These are phyloP conservation scores for Euwallacea similis DNA, from an alignment of 1,140 invertebrate species.

Conservation along the genomic window DNA sequence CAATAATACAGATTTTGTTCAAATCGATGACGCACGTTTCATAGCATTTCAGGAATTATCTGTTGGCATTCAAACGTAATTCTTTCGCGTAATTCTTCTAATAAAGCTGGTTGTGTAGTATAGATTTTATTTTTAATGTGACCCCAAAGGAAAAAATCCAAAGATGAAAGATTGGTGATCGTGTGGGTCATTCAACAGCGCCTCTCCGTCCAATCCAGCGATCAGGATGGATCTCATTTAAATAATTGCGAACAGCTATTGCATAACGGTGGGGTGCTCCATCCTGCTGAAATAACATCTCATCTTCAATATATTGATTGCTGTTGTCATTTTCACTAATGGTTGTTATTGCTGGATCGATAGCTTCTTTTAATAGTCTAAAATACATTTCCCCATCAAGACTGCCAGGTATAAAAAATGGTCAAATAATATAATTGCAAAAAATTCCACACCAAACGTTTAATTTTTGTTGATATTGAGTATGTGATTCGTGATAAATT, in stretches of 20 bases:
- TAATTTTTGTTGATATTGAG: slow-evolving; percentile 22
- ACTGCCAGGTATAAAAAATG: slow-evolving; percentile 16
- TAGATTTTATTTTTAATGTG: slow-evolving; percentile 50
- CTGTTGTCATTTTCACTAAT: not conserved
- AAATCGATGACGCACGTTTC: slow-evolving; percentile 5
- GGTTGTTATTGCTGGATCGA: not conserved
- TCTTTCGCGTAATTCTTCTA: slow-evolving; percentile 16
- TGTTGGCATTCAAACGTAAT: slow-evolving; percentile 1
- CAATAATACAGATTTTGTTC: slow-evolving; percentile 19
- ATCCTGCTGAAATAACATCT: slow-evolving; percentile 16
- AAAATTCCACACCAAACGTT: slow-evolving; percentile 33
- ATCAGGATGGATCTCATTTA: slow-evolving; percentile 50
- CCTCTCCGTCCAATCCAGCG: slow-evolving; percentile 54
- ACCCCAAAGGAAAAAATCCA: slow-evolving; percentile 56
- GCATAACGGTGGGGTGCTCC: slow-evolving; percentile 10
- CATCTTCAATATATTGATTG: slow-evolving; percentile 11
- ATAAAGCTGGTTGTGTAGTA: slow-evolving; percentile 7
- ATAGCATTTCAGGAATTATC: slow-evolving; percentile 11
- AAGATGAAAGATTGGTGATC: slow-evolving; percentile 52
- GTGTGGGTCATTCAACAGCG: slow-evolving; percentile 52
- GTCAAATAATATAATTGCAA: slow-evolving; percentile 1
- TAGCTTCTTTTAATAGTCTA: slow-evolving; percentile 7
- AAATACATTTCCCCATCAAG: no score
- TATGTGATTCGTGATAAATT: slow-evolving; percentile 19
- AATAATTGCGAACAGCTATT: slow-evolving; percentile 34